phyloP scores from a whole-genome alignment of 1,140 invertebrate species.

The Spodoptera frugiperda region DNA sequence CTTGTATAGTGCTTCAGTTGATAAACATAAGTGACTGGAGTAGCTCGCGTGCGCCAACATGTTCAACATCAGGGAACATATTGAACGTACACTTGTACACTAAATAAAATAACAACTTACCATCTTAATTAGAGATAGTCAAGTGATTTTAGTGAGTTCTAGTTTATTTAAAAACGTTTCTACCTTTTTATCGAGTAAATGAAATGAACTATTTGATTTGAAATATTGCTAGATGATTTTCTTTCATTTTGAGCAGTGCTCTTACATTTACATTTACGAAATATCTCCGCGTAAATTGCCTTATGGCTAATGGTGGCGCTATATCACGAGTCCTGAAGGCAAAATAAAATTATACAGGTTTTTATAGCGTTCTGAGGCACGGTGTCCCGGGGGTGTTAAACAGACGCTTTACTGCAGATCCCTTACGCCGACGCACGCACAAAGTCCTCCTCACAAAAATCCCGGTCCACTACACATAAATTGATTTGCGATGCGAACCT shows the following conservation, averaged over 20 bases:
- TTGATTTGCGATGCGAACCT: slow-evolving; percentile 44
- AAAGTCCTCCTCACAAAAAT: slow-evolving; percentile 41
- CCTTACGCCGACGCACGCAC: slow-evolving; percentile 18
- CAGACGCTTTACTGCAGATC: slow-evolving; percentile 38
- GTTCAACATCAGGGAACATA: neutral
- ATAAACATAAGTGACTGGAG: slow-evolving; percentile 37
- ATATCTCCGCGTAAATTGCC: slow-evolving; percentile 34
- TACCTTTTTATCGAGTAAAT: no score
- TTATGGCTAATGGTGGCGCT: slow-evolving; percentile 37
- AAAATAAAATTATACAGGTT: slow-evolving; percentile 53
- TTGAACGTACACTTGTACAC: neutral
- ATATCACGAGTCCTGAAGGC: slow-evolving; percentile 41
- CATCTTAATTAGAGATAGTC: slow-evolving; percentile 15
- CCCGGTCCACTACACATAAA: slow-evolving; percentile 47
- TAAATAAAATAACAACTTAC: slow-evolving; percentile 20
- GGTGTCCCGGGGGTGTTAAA: slow-evolving; percentile 31
- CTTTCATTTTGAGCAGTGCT: neutral
- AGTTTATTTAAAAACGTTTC: neutral
- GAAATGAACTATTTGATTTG: neutral
- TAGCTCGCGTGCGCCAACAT: slow-evolving; percentile 26
- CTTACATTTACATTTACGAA: slow-evolving; percentile 24
- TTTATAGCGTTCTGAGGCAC: slow-evolving; percentile 38
- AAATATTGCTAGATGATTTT: neutral
- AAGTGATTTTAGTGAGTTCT: neutral
- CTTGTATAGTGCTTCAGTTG: slow-evolving; percentile 47